Conservation (phyloP, 2,113 vertebrate genomes). For the Scatophagus argus region DNA sequence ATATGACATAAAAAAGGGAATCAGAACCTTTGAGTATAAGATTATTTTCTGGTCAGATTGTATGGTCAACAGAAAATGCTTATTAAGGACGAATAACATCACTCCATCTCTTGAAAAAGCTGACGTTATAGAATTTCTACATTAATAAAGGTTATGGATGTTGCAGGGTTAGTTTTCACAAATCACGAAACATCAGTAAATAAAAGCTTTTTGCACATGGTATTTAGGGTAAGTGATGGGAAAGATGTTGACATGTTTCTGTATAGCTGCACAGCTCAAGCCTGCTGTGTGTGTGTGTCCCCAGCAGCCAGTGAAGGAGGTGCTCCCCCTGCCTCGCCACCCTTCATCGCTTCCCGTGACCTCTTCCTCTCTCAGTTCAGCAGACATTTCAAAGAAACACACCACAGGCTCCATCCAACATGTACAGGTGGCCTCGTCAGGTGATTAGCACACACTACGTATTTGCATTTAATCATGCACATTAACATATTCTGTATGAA, state of each 20-base stretch:
- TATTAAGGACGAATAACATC: too few species aligned
- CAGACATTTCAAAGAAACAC: conserved; percentile 40
- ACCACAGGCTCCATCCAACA: conserved; percentile 74
- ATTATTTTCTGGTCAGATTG: too few species aligned
- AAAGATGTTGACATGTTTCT: background rate
- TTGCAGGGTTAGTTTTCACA: too few species aligned
- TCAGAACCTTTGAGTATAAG: too few species aligned
- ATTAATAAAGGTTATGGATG: too few species aligned
- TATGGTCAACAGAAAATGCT: too few species aligned
- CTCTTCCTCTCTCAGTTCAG: conserved; percentile 44
- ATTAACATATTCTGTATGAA: background rate
- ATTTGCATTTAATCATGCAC: background rate
- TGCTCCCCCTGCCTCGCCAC: conserved; percentile 73
- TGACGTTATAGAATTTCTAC: too few species aligned
- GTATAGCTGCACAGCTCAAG: conserved; percentile 41
- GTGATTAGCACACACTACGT: conserved; percentile 49
- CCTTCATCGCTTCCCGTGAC: conserved; percentile 48
- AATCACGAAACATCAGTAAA: background rate
- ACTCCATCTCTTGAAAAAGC: too few species aligned
- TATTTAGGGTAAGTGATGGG: too few species aligned
- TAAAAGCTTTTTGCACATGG: background rate
- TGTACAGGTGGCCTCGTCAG: conserved; percentile 80
- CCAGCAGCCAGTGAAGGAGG: conserved; percentile 83
- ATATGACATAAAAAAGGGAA: background rate
- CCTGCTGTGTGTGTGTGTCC: conserved; percentile 47